phyloP scores from a whole-genome alignment of 1,140 invertebrate species.

The Onthophagus taurus region DNA sequence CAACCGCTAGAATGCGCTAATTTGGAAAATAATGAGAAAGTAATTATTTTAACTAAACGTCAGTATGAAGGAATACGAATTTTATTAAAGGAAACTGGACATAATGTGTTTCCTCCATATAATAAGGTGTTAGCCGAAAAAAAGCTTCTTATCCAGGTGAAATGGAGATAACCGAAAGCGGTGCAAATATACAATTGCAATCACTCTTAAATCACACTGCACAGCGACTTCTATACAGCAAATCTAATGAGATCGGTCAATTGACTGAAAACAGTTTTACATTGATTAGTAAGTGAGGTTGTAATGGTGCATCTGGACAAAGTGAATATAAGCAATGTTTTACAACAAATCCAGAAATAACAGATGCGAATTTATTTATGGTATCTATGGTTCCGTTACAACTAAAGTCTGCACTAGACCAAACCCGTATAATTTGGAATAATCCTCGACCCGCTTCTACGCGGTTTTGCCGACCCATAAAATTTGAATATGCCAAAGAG shows the following conservation, averaged over 20 bases:
- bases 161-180: background rate
- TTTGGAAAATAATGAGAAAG: no score
- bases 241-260: background rate
- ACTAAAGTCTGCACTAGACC: background rate
- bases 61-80: background rate
- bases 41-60: no score
- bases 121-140: background rate
- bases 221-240: background rate
- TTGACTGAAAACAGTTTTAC: background rate
- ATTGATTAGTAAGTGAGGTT: constrained; percentile 1
- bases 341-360: no score
- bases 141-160: background rate
- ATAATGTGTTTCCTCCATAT: background rate
- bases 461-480: background rate
- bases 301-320: no score
- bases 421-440: no score
- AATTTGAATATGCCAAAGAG: background rate
- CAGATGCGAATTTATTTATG: background rate
- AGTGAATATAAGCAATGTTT: no score
- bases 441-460: background rate
- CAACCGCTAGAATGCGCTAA: no score
- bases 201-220: background rate
- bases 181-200: no score
- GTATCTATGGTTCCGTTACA: background rate
- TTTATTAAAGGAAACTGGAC: background rate